Evolutionary conservation across 2,888 invertebrate genomes (phyloP).

Genomic region (Heterodera filipjevi): DNA sequence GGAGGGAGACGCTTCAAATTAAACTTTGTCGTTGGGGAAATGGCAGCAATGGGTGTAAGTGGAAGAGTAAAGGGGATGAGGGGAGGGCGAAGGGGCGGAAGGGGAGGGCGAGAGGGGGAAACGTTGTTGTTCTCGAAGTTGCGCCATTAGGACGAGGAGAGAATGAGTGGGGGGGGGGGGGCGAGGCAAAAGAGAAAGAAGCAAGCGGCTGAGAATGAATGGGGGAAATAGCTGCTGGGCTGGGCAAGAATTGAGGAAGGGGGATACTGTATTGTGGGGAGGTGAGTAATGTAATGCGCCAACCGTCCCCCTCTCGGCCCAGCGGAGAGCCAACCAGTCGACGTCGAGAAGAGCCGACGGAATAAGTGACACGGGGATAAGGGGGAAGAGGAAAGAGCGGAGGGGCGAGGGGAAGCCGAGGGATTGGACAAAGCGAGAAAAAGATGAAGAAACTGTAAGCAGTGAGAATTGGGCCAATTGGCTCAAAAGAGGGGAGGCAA

Average conservation of each 20-base stretch:
- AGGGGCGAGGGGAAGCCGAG: not conserved
- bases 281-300: not conserved
- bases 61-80: not conserved
- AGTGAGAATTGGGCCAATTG: conserved; percentile 8
- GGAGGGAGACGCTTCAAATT: conserved; percentile 14
- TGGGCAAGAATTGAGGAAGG: conserved; percentile 1
- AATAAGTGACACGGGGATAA: not conserved
- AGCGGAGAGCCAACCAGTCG: conserved; percentile 9
- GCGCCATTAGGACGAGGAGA: conserved; percentile 13
- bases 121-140: conserved; percentile 24
- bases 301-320: not conserved
- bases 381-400: not conserved
- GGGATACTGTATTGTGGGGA: conserved; percentile 2
- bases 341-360: conserved; percentile 6
- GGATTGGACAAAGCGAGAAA: not conserved
- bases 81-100: not conserved
- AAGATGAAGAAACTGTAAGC: conserved; percentile 6
- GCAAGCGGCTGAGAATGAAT: not conserved
- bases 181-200: conserved; percentile 19
- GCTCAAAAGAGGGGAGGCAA: not conserved
- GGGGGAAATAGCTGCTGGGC: conserved; percentile 5
- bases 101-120: not conserved
- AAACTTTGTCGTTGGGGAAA: conserved; percentile 12
- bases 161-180: not conserved
- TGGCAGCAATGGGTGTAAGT: conserved; percentile 5